A percentile compares a stretch with the other conserved stretches of the same genome.
Conservation (phyloP, 2,888 invertebrate genomes). For the Drosophila tanythrix region DNA sequence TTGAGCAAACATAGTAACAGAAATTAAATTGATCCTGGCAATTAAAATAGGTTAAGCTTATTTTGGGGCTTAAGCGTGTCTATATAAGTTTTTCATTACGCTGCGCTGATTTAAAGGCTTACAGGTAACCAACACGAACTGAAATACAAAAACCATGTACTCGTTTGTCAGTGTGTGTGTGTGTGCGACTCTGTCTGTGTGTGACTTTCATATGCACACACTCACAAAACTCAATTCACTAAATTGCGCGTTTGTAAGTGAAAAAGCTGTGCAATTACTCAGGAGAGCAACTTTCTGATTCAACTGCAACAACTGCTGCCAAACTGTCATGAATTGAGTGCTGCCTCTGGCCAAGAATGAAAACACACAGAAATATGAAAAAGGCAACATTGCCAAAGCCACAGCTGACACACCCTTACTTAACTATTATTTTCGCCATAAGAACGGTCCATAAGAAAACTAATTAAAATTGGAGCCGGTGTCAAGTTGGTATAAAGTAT, state of each 20-base stretch:
- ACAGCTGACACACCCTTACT: slow-evolving; percentile 33
- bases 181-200: not conserved
- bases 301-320: slow-evolving; percentile 80
- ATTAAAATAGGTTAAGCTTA: not conserved
- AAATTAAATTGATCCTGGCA: not conserved
- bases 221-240: slow-evolving; percentile 65
- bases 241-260: slow-evolving; percentile 77
- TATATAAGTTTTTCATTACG: not conserved
- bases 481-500: not conserved
- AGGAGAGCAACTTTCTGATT: slow-evolving; percentile 77
- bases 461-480: not conserved
- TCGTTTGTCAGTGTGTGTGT: slow-evolving; percentile 6
- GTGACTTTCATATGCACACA: slow-evolving; percentile 30
- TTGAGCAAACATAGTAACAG: not conserved
- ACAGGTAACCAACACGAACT: slow-evolving; percentile 15
- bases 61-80: not conserved
- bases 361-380: slow-evolving; percentile 39
- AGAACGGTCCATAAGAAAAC: not conserved
- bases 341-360: slow-evolving; percentile 43
- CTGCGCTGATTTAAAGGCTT: slow-evolving; percentile 28
- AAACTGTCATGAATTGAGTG: slow-evolving; percentile 81
- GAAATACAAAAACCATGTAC: slow-evolving; percentile 4
- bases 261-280: slow-evolving; percentile 80
- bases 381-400: slow-evolving; percentile 22
- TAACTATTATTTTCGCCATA: not conserved